phyloP scores from a whole-genome alignment of 2,113 vertebrate species.

The Sinocyclocheilus anshuiensis region DNA sequence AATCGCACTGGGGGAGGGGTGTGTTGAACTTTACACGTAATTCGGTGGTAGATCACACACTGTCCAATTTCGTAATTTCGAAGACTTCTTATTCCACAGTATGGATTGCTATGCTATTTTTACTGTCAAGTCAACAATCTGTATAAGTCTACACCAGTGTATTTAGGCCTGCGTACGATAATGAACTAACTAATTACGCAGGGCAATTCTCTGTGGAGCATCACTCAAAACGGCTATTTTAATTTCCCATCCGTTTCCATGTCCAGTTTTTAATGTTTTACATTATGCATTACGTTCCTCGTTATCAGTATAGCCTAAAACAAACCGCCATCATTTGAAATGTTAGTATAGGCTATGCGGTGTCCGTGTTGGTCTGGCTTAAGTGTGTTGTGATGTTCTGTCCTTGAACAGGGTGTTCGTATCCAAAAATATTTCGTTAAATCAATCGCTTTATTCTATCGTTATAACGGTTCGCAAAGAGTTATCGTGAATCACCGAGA shows the following conservation, averaged over 20 bases:
- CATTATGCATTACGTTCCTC: background rate
- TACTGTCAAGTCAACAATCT: background rate
- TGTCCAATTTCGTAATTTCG: background rate
- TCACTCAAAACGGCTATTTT: background rate
- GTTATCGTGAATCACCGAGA: slow-evolving; percentile 17
- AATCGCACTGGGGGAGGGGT: slow-evolving; percentile 12
- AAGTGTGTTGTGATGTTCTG: background rate
- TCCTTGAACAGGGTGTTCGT: background rate
- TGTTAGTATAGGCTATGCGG: background rate
- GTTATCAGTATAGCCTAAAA: background rate
- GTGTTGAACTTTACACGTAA: slow-evolving; percentile 8
- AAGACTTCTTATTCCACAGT: background rate
- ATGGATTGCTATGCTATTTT: background rate
- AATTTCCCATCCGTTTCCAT: background rate
- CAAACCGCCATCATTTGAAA: background rate
- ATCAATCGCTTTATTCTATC: slow-evolving; percentile 18
- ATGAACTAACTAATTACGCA: background rate
- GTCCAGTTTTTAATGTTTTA: background rate
- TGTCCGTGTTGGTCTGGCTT: background rate
- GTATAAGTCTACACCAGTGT: background rate
- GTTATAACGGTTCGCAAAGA: slow-evolving; percentile 4
- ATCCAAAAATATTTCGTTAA: background rate
- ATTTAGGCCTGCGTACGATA: background rate
- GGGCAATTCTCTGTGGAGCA: too few relatives aligned
- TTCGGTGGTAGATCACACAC: slow-evolving; percentile 28